Base-by-base conservation (phyloP, 2,888 invertebrate species). In the Cataglyphis albicans region DNA sequence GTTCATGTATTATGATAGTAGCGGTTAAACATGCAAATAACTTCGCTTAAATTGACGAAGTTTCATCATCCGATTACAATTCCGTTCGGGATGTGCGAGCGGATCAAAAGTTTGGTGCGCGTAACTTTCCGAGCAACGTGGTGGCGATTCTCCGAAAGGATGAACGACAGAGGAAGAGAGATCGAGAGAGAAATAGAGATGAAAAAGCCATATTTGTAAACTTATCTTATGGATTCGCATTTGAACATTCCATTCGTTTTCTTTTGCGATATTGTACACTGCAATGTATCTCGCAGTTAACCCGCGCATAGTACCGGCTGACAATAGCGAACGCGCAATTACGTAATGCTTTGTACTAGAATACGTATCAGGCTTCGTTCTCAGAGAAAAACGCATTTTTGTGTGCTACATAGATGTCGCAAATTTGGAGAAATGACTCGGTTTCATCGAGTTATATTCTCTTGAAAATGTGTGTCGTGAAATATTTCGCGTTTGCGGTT, bases 21-120 rank as follows among this genome's bases (percentile, higher is more conserved):
- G 35, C 9, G 84, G 25, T 25, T 64, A 4, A 44, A 29, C 48
- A 61, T 61, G 67, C 52, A 68, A 80, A 59, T 57, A 70, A 70
- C 25, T 70, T 21, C 35, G 57, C 48, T 83, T 81, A 57, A 81
- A 85, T 85, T 81, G 67, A 73, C 85, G 59, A 82, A 85, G 81
- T 85, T 85, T 65, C 74, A 76, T 78, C 81, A 83, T 65, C 70
- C 44, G 75, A 84, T 87, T 80, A 82, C 75, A 55, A 82, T 84
- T 86, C 82, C 21, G 55, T 52, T 64, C 57, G 70, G 65, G 73
- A 81, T 67, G 41, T 12, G 32, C 72, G 80, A 48, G 72, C 57
- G 29, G 83, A 86, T 86, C 85, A 85, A 76, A 85, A 81, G 85
- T 85, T 85, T 57, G 61, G 15, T 70, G 52, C 44, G 83, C 75